Evolutionary conservation across 2,797 vertebrate genomes (phyloP), one percentile per base, ranked within the genome.

Genomic region (Gymnoscopelus braueri): DNA sequence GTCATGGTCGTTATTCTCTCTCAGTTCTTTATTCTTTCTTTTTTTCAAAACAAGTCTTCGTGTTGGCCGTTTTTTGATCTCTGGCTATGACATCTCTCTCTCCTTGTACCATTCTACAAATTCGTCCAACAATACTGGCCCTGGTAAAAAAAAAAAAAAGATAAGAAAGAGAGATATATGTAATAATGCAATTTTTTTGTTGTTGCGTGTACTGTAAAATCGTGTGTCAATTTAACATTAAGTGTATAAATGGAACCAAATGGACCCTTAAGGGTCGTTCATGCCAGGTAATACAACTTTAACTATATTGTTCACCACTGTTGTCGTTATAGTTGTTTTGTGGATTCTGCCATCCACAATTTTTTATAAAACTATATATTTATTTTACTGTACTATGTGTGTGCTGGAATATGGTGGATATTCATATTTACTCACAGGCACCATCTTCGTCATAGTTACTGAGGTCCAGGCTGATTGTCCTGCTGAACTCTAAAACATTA

Each of bases 41-140:
- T 57, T 74, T 81, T 77, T 49, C 51, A 54, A 44, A 44, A 39
- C 71, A 73, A 55, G 83, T 79, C 71, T 77, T 78, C 64, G 63
- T 47, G 80, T 64, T 69, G 75, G 74, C 19, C 60, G 55, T 55
- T 78, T 83, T 65, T 67, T 88, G 90, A 90, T 81, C 82, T 87
- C 87, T 83, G 90, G 91, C 95, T 98, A 99, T 88, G 96, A 96
- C 96, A 97, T 98, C 92, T 98, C 96, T 84, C 96, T 95, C 90
- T 98, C 97, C 94, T 99, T 99, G 95, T 99, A 97, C 98, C 98
- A 99, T 88, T 99, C 98, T 93, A 99, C 98, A 94, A 99, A 99
- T 86, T 99, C 98, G 82, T 99, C 98, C 96, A 99, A 90, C 93
- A 99, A 96, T 88, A 99, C 98, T 52, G 98, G 98, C 98, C 98